A percentile compares a stretch with the other conserved stretches of the same genome.
Conservation (phyloP, 1,140 invertebrate species). For the Thalassaphorura encarpata region DNA sequence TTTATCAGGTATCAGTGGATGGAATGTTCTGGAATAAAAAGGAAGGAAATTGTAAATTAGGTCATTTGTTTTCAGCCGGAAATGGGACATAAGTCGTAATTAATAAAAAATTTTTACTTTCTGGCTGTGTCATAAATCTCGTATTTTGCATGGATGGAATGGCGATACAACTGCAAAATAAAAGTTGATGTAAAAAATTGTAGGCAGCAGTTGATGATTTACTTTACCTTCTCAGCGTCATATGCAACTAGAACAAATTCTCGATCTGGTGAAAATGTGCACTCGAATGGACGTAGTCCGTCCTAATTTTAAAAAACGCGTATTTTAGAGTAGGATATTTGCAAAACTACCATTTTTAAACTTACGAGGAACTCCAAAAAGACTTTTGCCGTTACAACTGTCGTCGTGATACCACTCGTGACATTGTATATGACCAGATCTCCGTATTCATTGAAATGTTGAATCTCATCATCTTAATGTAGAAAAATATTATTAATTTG, state of each 20-base stretch:
- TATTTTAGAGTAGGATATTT: not conserved
- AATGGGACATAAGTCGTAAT: too few species aligned
- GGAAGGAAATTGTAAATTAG: too few species aligned
- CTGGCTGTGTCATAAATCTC: not conserved
- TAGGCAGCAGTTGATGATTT: not conserved
- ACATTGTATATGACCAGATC: slow-evolving; percentile 30
- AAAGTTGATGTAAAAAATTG: slow-evolving; percentile 20
- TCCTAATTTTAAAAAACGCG: slow-evolving; percentile 35
- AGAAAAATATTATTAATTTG: slow-evolving; percentile 8
- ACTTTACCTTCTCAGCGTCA: slow-evolving; percentile 43
- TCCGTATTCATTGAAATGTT: slow-evolving; percentile 23
- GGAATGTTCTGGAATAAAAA: not conserved
- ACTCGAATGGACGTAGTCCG: slow-evolving; percentile 40
- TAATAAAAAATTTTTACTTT: too few species aligned
- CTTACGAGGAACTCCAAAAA: slow-evolving; percentile 4
- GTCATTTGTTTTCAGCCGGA: too few species aligned
- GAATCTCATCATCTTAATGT: slow-evolving; percentile 30
- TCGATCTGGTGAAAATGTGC: slow-evolving; percentile 43
- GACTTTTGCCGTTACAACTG: not conserved
- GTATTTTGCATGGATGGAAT: not conserved
- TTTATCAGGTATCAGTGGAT: not conserved
- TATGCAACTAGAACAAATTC: slow-evolving; percentile 43
- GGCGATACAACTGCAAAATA: slow-evolving; percentile 1
- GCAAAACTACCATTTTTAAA: not conserved
- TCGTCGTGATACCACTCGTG: not conserved